Percentiles rank a stretch among this genome's conserved stretches.
Conservation (phyloP, 2,113 vertebrate species). For the Meleagris gallopavo region DNA sequence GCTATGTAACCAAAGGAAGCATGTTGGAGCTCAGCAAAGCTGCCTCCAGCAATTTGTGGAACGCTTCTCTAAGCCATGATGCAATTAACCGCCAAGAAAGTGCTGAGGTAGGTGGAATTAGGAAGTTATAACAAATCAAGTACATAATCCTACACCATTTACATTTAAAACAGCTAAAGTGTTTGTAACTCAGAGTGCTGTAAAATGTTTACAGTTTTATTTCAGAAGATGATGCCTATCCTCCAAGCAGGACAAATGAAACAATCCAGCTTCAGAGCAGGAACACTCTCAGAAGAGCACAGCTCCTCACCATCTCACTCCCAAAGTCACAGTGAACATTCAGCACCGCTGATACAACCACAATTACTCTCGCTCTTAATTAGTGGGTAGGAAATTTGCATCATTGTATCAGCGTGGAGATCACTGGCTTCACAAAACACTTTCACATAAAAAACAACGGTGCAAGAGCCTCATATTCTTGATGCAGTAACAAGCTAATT, state of each 20-base stretch:
- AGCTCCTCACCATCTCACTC: background rate
- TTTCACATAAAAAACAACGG: background rate
- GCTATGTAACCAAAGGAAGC: slow-evolving; percentile 61
- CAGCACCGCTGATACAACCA: background rate
- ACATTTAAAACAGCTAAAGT: slow-evolving; percentile 67
- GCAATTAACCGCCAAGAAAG: slow-evolving; percentile 78
- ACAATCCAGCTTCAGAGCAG: background rate
- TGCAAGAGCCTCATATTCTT: background rate
- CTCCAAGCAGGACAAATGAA: background rate
- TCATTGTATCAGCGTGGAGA: background rate
- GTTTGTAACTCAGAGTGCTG: slow-evolving; percentile 66
- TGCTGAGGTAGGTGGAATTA: slow-evolving; percentile 77
- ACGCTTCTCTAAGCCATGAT: slow-evolving; percentile 65
- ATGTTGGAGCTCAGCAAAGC: slow-evolving; percentile 58
- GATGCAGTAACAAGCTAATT: background rate
- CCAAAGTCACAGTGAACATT: background rate
- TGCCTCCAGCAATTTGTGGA: slow-evolving; percentile 70
- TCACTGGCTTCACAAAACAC: background rate
- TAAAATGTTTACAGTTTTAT: slow-evolving; percentile 30
- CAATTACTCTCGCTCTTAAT: background rate
- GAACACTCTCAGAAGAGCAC: background rate
- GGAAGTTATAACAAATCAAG: slow-evolving; percentile 76
- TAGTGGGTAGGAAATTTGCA: background rate
- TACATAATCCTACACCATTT: slow-evolving; percentile 63
- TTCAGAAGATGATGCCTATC: slow-evolving; percentile 24